phyloP scores from a whole-genome alignment of 1,140 invertebrate genomes.

The Drosophila takahashii region DNA sequence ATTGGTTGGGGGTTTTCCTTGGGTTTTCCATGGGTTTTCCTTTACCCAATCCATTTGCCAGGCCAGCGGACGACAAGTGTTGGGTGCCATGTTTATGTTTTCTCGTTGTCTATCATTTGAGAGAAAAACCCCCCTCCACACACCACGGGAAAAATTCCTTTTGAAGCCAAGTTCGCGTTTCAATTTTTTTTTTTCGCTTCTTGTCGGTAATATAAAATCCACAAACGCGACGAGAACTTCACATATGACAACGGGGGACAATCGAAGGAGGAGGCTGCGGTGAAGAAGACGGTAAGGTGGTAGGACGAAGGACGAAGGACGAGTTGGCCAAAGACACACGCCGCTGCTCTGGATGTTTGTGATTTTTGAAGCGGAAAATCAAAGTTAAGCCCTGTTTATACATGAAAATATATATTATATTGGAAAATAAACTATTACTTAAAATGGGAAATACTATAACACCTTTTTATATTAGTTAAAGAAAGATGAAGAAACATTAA shows the following conservation, averaged over 20 bases:
- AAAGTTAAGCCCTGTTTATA: slow-evolving; percentile 49
- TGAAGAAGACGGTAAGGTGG: not conserved
- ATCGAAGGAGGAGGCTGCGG: slow-evolving; percentile 22
- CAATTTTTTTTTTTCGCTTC: slow-evolving; percentile 13
- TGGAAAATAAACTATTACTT: not conserved
- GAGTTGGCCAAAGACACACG: slow-evolving; percentile 13
- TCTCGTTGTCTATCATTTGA: slow-evolving; percentile 41
- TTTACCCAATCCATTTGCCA: slow-evolving; percentile 46
- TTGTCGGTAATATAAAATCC: slow-evolving; percentile 74
- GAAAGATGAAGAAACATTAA: too few species aligned
- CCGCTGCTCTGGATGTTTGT: slow-evolving; percentile 44
- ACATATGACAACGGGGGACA: slow-evolving; percentile 72
- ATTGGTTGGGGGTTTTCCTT: not conserved
- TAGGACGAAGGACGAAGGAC: not conserved
- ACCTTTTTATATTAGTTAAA: too few species aligned
- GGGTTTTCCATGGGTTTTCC: too few species aligned
- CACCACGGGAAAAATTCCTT: slow-evolving; percentile 47
- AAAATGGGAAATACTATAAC: not conserved
- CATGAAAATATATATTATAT: not conserved
- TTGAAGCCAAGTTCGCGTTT: slow-evolving; percentile 70
- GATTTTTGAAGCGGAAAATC: slow-evolving; percentile 61
- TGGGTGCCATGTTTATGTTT: slow-evolving; percentile 76
- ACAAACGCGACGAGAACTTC: slow-evolving; percentile 74
- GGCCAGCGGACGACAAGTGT: slow-evolving; percentile 71
- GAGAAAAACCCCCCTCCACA: not conserved